These are phyloP conservation scores for Harlomillsia oculata DNA, from an alignment of 1,140 invertebrate species.

Conservation along the genomic window DNA sequence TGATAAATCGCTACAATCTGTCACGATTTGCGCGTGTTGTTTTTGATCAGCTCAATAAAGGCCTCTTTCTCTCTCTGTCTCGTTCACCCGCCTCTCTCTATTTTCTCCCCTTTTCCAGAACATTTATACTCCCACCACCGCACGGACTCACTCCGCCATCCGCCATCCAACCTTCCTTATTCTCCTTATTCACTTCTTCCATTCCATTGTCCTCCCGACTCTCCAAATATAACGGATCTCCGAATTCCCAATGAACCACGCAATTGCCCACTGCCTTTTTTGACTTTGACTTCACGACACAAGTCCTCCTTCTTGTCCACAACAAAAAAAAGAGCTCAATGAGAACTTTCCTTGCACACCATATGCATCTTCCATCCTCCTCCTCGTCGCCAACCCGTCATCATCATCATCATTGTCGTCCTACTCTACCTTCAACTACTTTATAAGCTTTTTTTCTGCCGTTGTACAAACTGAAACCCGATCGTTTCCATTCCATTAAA, in stretches of 20 bases:
- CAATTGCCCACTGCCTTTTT: no score
- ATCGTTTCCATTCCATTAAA: constrained; percentile 24
- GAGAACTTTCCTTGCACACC: no score
- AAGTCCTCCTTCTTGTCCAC: no score
- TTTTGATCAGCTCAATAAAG: constrained; percentile 35
- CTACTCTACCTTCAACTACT: background rate
- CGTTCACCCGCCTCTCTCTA: constrained; percentile 8
- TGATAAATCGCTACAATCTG: constrained; percentile 35
- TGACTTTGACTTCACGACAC: no score
- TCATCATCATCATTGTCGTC: background rate
- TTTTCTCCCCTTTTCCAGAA: background rate
- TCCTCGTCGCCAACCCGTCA: constrained; percentile 32
- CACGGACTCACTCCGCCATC: constrained; percentile 33
- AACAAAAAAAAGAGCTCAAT: no score
- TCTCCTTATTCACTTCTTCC: constrained; percentile 24
- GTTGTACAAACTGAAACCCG: constrained; percentile 11
- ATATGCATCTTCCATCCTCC: background rate
- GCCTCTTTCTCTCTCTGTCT: no score
- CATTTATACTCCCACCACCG: constrained; percentile 13
- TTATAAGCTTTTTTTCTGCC: no score
- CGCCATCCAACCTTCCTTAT: constrained; percentile 36
- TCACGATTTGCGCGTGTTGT: constrained; percentile 32
- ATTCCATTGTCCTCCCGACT: constrained; percentile 35
- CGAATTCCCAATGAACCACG: background rate
- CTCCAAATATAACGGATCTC: constrained; percentile 17